Evolutionary conservation across 2,113 vertebrate genomes (phyloP), one percentile per base, ranked within the genome.

Genomic region (Neogale vison): DNA sequence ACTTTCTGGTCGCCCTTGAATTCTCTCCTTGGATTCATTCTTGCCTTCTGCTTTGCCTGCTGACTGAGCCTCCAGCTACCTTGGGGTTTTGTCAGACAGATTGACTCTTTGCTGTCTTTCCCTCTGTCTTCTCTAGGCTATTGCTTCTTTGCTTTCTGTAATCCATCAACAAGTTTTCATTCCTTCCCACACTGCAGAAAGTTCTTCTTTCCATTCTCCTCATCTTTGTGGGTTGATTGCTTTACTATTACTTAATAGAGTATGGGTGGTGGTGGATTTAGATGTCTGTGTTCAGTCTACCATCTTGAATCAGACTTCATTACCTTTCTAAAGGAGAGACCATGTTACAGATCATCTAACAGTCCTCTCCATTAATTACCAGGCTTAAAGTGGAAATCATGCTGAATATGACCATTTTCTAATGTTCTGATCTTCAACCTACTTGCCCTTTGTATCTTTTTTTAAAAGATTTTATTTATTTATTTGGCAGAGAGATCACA

Each of bases 291-390:
- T 29, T 67, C 26, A 20, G 55, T 95, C 72, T 93, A 85, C 42
- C 42, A 6, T 79, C 18, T 31, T 85, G 83, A 93, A 91, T 61
- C 45, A 74, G 18, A 81, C 20, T 20, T 88, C n/a, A 55, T 81
- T 76, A 84, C 31, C 9, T 96, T 92, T 95, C 82, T 96, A 81
- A 90, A 65, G 15, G 6, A 93, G 47, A 88, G 18, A n/a, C 24
- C 36, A 59, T 3, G 31, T 57, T 93, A 84, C 0, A 91, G 86
- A 77, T 77, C 63, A 91, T 52, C 42, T 91, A 79, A 88, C 55
- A 63, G 39, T 10, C 21, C 14, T 81, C 57, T 72, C 85, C 45
- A 71, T 52, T 72, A 84, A 72, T 69, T 47, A 36, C 23, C 45
- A 61, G 18, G 9, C 29, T 65, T 69, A 61, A 88, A 63, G 31